Evolutionary conservation across 2,888 invertebrate species (phyloP).

Genomic region (Hylaea fasciaria): DNA sequence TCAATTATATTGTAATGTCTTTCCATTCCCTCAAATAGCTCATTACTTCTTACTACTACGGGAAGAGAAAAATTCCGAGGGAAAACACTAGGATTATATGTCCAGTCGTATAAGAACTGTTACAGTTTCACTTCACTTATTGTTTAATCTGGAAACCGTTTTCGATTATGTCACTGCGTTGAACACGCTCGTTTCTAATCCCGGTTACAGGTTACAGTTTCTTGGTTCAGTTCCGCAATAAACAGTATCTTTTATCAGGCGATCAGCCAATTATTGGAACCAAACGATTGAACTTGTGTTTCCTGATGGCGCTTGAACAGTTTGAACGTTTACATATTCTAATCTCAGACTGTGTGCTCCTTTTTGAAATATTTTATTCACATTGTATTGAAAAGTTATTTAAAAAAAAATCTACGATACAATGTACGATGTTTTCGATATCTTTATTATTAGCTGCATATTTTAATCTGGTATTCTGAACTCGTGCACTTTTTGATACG

Average conservation of each 20-base stretch:
- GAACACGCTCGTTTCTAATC: constrained; percentile 16
- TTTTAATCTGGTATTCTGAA: too few relatives aligned
- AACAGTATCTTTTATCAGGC: constrained; percentile 7
- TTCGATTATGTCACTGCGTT: constrained; percentile 29
- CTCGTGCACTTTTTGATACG: too few relatives aligned
- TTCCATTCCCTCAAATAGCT: constrained; percentile 66
- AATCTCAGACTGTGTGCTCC: too few relatives aligned
- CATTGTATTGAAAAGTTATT: too few relatives aligned
- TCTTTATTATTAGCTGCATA: too few relatives aligned
- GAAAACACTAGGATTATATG: constrained; percentile 55
- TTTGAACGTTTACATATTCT: too few relatives aligned
- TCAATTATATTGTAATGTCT: constrained; percentile 67
- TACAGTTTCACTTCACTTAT: constrained; percentile 47
- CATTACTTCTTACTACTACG: constrained; percentile 66
- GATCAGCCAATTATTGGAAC: constrained; percentile 2
- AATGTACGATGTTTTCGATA: too few relatives aligned
- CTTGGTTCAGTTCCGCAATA: constrained; percentile 6
- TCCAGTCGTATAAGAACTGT: constrained; percentile 48
- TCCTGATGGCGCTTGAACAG: too few relatives aligned
- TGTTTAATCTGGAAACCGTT: constrained; percentile 49
- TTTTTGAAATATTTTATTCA: too few relatives aligned
- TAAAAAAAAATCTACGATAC: too few relatives aligned
- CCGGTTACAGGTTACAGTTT: constrained; percentile 14
- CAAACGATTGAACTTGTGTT: not conserved
- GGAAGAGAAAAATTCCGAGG: constrained; percentile 56